Evolutionary conservation across 2,888 invertebrate species (phyloP).

Genomic region (Drosophila koepferae): DNA sequence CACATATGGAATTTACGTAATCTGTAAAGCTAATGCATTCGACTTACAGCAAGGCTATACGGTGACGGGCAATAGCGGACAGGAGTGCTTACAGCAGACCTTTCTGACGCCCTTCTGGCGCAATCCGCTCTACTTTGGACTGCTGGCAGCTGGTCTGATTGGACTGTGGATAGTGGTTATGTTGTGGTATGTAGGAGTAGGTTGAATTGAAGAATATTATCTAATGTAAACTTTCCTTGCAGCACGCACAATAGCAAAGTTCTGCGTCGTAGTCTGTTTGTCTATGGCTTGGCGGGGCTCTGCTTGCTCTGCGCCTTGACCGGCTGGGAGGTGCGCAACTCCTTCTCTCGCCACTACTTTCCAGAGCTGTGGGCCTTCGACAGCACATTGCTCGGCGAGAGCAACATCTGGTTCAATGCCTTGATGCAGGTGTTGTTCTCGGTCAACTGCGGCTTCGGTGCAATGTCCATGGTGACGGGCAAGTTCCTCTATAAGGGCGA

Average conservation of each 20-base stretch:
- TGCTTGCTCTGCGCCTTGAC: slow-evolving; percentile 81
- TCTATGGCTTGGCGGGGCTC: slow-evolving; percentile 82
- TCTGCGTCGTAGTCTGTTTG: slow-evolving; percentile 82
- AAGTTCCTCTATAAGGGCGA: slow-evolving; percentile 85
- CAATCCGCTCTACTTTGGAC: slow-evolving; percentile 84
- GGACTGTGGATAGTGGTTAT: slow-evolving; percentile 84
- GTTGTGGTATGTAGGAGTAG: slow-evolving; percentile 78
- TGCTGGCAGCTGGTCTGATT: slow-evolving; percentile 83
- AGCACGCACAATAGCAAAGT: slow-evolving; percentile 85
- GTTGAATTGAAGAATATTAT: fast-evolving
- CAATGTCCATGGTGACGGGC: slow-evolving; percentile 84
- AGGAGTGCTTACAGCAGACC: slow-evolving; percentile 84
- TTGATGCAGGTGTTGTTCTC: slow-evolving; percentile 84
- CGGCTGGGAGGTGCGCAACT: slow-evolving; percentile 84
- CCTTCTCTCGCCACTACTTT: slow-evolving; percentile 81
- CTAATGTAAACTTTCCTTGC: not conserved
- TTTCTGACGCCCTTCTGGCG: slow-evolving; percentile 85
- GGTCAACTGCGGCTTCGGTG: slow-evolving; percentile 84
- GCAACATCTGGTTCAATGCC: slow-evolving; percentile 85
- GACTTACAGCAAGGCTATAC: slow-evolving; percentile 79
- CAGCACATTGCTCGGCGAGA: slow-evolving; percentile 70
- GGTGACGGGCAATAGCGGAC: slow-evolving; percentile 81
- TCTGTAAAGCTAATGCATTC: not conserved
- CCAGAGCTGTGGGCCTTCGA: slow-evolving; percentile 83
- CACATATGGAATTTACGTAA: not conserved